phyloP scores from a whole-genome alignment of 1,140 invertebrate genomes.

The Bombus confusus region DNA sequence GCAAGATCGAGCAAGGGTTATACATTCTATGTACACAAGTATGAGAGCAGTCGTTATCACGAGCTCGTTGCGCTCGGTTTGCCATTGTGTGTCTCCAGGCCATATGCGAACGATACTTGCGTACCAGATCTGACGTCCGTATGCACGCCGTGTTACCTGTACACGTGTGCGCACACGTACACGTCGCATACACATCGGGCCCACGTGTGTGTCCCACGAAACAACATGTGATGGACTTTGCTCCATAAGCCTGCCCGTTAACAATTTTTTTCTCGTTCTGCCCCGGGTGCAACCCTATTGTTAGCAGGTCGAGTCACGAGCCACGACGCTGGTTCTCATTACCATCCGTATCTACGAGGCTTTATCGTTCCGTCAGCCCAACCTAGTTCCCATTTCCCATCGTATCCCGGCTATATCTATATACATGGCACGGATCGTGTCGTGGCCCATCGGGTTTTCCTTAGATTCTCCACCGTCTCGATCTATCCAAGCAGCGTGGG shows the following conservation, averaged over 20 bases:
- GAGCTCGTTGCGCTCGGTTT: neutral
- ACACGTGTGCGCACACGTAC: neutral
- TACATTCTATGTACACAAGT: constrained; percentile 17
- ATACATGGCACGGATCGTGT: constrained; percentile 52
- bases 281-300: constrained; percentile 72
- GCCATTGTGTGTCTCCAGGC: constrained; percentile 34
- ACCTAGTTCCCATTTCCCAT: constrained; percentile 75
- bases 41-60: constrained; percentile 52
- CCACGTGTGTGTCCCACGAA: neutral
- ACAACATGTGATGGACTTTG: constrained; percentile 53
- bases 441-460: constrained; percentile 57
- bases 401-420: constrained; percentile 62
- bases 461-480: constrained; percentile 41
- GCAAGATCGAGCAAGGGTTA: constrained; percentile 45
- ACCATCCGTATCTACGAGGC: constrained; percentile 68
- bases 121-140: constrained; percentile 36
- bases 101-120: constrained; percentile 61
- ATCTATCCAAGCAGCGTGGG: constrained; percentile 37
- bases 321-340: constrained; percentile 65
- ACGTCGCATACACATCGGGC: neutral
- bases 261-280: constrained; percentile 58
- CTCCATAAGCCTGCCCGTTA: constrained; percentile 44
- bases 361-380: constrained; percentile 64
- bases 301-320: constrained; percentile 75
- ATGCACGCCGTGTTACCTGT: neutral